Evolutionary conservation across 2,113 vertebrate genomes (phyloP), one percentile per base, ranked within the genome.

Genomic region (Andinoacara biseriatus): DNA sequence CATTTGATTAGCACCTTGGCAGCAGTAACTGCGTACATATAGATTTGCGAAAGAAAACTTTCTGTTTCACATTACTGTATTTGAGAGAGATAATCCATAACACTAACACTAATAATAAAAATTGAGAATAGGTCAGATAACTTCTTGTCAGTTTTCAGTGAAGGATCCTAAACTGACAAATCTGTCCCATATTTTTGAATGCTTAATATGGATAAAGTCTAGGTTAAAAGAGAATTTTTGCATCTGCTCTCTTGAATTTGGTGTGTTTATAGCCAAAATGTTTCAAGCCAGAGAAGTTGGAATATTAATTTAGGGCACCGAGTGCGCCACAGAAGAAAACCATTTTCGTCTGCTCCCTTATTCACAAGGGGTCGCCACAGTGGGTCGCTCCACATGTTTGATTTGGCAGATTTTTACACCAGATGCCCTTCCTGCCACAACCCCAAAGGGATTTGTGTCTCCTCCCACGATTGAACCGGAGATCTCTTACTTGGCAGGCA

Each of bases 271-370:
- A 31, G 10, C 67, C 67, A 72, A 26, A 72, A 52, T 31, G 26
- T 26, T 72, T 72, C 2, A 72, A 54, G 46, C 2, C 26, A 72
- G 3, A 72, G 20, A 72, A 31, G 65, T 52, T 52, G 43, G 24
- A 72, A 72, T 72, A 72, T 72, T 31, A 31, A 72, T 72, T 72
- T 72, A n/a, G 65, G 65, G 43, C 24, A 52, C 52, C 26, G 52
- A 5, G 17, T 31, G 52, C 26, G 52, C 6, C 20, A 7, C 46
- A 72, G 67, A 72, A 31, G 63, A 46, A 49, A 67, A 14, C 24
- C 40, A 49, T 22, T 29, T 69, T 69, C 9, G 46, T 40, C 40
- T 49, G 63, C 63, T 67, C 22, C 40, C 40, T 0, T 67, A 67
- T 67, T 67, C 63, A 49, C 63, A 67, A 49, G 40, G 63, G 40